Conservation (phyloP, 2,888 invertebrate genomes). For the Eupithecia exiguata region DNA sequence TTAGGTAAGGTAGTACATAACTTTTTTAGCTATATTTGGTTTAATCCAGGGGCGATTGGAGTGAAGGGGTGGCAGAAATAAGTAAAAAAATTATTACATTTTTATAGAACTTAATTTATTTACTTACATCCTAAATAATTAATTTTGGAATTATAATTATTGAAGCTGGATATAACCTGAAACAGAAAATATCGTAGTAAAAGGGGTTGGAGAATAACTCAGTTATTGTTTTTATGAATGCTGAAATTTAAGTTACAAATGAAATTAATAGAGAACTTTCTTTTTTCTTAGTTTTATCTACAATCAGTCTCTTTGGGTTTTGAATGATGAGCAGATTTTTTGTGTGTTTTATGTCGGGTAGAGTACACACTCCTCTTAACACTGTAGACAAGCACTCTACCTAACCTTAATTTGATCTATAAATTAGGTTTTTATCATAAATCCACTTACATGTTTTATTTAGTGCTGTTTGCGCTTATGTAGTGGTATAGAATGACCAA, state of each 20-base stretch:
- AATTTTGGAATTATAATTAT: constrained; percentile 29
- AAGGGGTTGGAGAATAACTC: not conserved
- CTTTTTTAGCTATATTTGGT: too few relatives aligned
- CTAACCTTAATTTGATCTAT: too few relatives aligned
- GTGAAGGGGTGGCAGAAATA: not conserved
- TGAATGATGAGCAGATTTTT: too few relatives aligned
- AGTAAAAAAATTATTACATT: constrained; percentile 10
- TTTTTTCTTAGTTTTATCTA: too few relatives aligned
- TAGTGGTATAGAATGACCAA: constrained; percentile 98
- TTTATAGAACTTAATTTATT: constrained; percentile 55
- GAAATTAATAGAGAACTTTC: too few relatives aligned
- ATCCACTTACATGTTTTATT: constrained; percentile 62
- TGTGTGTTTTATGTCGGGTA: too few relatives aligned
- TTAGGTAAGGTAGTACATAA: too few relatives aligned
- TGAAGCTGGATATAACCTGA: constrained; percentile 44
- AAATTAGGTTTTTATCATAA: not conserved
- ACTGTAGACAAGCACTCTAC: too few relatives aligned
- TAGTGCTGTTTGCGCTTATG: constrained; percentile 92
- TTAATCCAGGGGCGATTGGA: not conserved
- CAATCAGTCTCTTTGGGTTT: too few relatives aligned
- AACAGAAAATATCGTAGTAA: constrained; percentile 38
- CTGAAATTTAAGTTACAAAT: too few relatives aligned
- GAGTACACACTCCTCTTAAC: too few relatives aligned
- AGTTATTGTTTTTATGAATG: not conserved
- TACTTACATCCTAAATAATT: constrained; percentile 55